Conservation (phyloP, 2,888 invertebrate species). For the Agonopterix arenella region DNA sequence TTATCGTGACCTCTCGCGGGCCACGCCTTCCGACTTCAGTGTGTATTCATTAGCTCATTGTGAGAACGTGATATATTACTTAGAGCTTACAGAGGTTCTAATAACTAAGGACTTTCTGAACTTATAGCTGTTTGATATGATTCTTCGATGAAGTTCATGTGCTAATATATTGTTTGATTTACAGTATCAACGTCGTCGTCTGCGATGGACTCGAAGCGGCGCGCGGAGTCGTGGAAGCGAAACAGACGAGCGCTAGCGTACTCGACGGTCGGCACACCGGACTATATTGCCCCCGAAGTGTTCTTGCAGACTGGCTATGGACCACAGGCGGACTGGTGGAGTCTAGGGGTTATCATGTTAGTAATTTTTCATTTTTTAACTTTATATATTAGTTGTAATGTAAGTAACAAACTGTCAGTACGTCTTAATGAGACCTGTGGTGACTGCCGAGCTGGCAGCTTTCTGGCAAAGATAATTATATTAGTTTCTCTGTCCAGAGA, state of each 20-base stretch:
- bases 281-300: constrained; percentile 99
- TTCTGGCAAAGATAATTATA: no score
- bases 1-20: constrained; percentile 97
- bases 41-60: constrained; percentile 46
- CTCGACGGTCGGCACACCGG: constrained; percentile 97
- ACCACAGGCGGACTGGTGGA: constrained; percentile 99
- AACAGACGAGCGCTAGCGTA: constrained; percentile 97
- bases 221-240: constrained; percentile 99
- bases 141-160: no score
- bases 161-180: constrained; percentile 4
- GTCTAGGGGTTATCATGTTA: constrained; percentile 99
- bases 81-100: no score
- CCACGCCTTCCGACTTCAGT: constrained; percentile 97
- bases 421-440: no score
- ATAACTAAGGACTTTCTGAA: no score
- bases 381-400: no score
- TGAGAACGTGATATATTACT: no score
- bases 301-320: constrained; percentile 99
- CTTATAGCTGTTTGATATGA: no score
- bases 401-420: no score
- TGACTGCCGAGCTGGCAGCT: no score
- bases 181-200: constrained; percentile 67
- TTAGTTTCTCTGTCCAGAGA: no score
- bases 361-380: constrained; percentile 11
- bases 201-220: constrained; percentile 96